A percentile compares a stretch with the other conserved stretches of the same genome.
Evolutionary conservation across 2,113 vertebrate species (phyloP).

Genomic region (Rousettus leschenaultii): DNA sequence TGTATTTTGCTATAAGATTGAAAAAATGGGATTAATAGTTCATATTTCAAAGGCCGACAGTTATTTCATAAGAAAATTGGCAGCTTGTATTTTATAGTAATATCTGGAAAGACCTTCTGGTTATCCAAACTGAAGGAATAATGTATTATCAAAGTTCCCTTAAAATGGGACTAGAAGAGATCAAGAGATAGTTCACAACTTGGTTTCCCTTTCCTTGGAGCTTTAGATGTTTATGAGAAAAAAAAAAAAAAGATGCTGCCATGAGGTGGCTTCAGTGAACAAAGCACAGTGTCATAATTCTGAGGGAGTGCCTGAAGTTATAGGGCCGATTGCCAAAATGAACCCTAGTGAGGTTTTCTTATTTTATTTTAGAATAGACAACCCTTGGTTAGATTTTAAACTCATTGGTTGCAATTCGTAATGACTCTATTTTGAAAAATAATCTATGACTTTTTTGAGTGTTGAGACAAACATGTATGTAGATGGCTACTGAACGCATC

Average conservation of each 20-base stretch:
- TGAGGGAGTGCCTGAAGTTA: background rate
- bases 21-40: background rate
- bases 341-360: background rate
- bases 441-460: background rate
- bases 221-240: background rate
- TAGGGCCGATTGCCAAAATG: background rate
- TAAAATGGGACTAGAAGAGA: slow-evolving; percentile 52
- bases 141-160: background rate
- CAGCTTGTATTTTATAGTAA: background rate
- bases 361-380: background rate
- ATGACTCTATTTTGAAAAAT: background rate
- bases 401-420: background rate
- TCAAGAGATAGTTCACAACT: background rate
- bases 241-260: accelerated
- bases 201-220: slow-evolving; percentile 8
- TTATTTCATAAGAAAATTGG: slow-evolving; percentile 35
- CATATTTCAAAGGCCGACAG: background rate
- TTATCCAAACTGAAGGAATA: background rate
- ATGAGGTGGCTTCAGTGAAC: slow-evolving; percentile 16
- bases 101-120: background rate
- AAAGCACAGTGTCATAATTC: background rate
- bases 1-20: background rate
- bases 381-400: background rate
- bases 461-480: background rate
- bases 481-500: background rate